These are phyloP conservation scores for Varecia variegata DNA, from an alignment of 2,797 vertebrate species.

Conservation along the genomic window DNA sequence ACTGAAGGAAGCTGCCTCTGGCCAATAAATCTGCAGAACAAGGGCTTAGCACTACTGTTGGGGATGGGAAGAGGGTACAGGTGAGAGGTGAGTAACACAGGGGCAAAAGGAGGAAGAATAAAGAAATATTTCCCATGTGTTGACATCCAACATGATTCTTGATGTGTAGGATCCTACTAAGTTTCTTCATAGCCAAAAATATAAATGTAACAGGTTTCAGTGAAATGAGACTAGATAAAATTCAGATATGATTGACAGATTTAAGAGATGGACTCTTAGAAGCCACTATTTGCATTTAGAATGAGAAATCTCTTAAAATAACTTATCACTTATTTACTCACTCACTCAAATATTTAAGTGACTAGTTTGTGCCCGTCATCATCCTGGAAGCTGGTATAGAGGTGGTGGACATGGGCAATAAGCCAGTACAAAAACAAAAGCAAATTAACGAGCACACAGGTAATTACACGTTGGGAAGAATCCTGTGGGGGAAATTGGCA, in stretches of 20 bases:
- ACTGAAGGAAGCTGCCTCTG: neutral
- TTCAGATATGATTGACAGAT: neutral
- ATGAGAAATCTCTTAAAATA: neutral
- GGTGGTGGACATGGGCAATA: neutral
- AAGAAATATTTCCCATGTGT: neutral
- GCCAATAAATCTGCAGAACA: neutral
- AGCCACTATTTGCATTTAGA: neutral
- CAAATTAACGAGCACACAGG: neutral
- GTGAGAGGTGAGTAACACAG: neutral
- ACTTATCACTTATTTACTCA: neutral
- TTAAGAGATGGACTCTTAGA: neutral
- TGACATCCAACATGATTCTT: neutral
- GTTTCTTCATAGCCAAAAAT: neutral
- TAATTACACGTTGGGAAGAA: neutral
- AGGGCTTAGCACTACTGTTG: neutral
- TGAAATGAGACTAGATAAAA: neutral
- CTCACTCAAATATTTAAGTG: neutral
- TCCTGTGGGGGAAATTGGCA: neutral
- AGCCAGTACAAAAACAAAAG: neutral
- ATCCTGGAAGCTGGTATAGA: neutral
- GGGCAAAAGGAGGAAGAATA: neutral
- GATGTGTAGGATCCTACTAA: neutral
- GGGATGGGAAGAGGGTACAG: neutral
- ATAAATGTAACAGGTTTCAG: neutral
- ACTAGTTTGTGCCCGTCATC: neutral